Percentiles rank a stretch among this genome's conserved stretches.
phyloP scores from a whole-genome alignment of 2,113 vertebrate species.

The Crotalus helleri region DNA sequence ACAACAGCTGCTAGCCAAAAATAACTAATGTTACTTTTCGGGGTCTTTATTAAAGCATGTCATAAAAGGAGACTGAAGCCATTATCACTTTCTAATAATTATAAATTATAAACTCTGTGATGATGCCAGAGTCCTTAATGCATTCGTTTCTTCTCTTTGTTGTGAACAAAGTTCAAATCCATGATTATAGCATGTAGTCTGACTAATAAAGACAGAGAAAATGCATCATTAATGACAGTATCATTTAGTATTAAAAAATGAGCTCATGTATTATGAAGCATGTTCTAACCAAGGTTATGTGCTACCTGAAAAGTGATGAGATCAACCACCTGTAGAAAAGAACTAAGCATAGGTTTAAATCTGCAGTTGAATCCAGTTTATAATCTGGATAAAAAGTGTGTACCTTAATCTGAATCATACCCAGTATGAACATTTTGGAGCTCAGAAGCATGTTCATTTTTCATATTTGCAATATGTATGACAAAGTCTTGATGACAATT shows the following conservation, averaged over 20 bases:
- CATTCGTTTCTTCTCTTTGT: neutral
- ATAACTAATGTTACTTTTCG: neutral
- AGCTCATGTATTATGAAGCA: neutral
- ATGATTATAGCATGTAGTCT: constrained; percentile 14
- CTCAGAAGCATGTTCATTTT: constrained; percentile 5
- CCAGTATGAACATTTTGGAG: constrained; percentile 35
- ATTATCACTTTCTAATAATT: neutral
- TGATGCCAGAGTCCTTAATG: neutral
- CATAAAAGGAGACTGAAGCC: constrained; percentile 23
- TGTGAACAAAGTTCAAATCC: neutral
- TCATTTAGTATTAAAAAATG: constrained; percentile 9
- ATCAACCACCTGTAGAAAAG: neutral
- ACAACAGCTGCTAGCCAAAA: neutral
- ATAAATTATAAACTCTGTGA: constrained; percentile 5
- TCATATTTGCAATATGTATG: constrained; percentile 52
- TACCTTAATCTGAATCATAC: neutral
- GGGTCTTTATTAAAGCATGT: neutral
- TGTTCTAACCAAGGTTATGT: neutral
- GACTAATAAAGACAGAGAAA: neutral
- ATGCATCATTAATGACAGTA: neutral
- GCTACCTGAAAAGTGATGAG: neutral
- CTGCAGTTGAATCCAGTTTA: neutral
- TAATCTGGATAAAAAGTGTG: neutral
- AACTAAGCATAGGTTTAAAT: neutral
- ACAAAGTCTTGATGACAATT: constrained; percentile 34